Evolutionary conservation across 2,113 vertebrate genomes (phyloP).

Genomic region (Microcebus lehilahytsara): DNA sequence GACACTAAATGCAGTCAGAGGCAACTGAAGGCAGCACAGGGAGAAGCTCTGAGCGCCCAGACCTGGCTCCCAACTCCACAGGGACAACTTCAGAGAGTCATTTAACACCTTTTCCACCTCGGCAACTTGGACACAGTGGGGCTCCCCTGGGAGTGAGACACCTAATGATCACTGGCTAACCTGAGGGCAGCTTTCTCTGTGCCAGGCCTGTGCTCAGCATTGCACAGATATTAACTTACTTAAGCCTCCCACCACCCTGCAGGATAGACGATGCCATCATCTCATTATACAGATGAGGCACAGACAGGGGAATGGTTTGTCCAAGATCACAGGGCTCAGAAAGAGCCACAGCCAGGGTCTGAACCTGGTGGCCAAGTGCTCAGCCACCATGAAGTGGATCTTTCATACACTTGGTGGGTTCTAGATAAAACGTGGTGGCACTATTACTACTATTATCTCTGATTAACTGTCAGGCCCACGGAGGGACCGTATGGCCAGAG

Average conservation of each 20-base stretch:
- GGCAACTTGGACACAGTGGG: no score
- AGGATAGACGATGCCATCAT: fast-evolving
- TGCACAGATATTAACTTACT: fast-evolving
- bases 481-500: not conserved
- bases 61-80: no score
- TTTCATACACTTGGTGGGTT: fast-evolving
- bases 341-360: not conserved
- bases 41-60: no score
- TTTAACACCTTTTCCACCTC: no score
- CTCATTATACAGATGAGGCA: not conserved
- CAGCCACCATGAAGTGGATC: not conserved
- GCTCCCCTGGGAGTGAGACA: not conserved
- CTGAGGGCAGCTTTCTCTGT: not conserved
- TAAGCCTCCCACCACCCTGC: fast-evolving
- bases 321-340: not conserved
- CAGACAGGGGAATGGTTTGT: not conserved
- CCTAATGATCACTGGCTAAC: no score
- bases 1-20: no score
- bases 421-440: not conserved
- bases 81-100: no score
- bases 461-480: not conserved
- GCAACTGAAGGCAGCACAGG: no score
- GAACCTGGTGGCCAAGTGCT: not conserved
- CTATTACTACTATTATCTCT: not conserved
- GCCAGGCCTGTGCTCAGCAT: not conserved